These are phyloP conservation scores for Octomys mimax DNA, from an alignment of 2,797 vertebrate genomes.

Conservation along the genomic window DNA sequence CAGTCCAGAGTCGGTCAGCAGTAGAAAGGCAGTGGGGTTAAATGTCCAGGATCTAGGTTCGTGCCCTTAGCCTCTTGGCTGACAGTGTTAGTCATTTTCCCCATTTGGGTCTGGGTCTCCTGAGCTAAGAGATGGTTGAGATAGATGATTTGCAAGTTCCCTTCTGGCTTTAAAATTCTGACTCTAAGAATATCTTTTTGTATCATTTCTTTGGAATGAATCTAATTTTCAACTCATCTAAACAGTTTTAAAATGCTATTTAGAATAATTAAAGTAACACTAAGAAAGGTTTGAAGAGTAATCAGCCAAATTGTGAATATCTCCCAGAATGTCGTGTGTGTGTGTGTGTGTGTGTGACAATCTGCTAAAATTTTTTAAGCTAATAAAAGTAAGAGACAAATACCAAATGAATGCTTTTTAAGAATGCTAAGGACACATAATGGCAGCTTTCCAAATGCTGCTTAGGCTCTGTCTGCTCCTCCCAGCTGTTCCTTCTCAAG, in stretches of 20 bases:
- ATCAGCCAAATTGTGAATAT: conserved; percentile 73
- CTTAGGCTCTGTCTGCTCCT: conserved; percentile 83
- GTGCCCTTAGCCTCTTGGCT: background rate
- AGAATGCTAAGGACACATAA: conserved; percentile 83
- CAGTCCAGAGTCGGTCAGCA: background rate
- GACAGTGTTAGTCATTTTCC: background rate
- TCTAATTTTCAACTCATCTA: conserved; percentile 75
- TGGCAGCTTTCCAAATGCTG: conserved; percentile 88
- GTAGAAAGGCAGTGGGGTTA: background rate
- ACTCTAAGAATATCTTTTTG: conserved; percentile 64
- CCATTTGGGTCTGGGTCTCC: background rate
- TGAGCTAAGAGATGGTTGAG: background rate
- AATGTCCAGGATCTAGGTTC: background rate
- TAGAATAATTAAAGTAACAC: conserved; percentile 83
- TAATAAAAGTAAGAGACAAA: conserved; percentile 80
- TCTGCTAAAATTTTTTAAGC: conserved; percentile 78
- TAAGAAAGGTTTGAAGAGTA: conserved; percentile 77
- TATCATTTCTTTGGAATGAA: conserved; percentile 72
- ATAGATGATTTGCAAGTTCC: conserved; percentile 20
- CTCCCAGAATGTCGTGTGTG: conserved; percentile 73
- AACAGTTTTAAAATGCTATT: conserved; percentile 80
- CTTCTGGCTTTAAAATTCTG: conserved; percentile 64
- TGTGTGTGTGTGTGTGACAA: conserved; percentile 74
- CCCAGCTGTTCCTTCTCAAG: conserved; percentile 91
- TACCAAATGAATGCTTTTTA: conserved; percentile 78